Evolutionary conservation across 2,888 invertebrate genomes (phyloP).

Genomic region (Eupithecia subfuscata): DNA sequence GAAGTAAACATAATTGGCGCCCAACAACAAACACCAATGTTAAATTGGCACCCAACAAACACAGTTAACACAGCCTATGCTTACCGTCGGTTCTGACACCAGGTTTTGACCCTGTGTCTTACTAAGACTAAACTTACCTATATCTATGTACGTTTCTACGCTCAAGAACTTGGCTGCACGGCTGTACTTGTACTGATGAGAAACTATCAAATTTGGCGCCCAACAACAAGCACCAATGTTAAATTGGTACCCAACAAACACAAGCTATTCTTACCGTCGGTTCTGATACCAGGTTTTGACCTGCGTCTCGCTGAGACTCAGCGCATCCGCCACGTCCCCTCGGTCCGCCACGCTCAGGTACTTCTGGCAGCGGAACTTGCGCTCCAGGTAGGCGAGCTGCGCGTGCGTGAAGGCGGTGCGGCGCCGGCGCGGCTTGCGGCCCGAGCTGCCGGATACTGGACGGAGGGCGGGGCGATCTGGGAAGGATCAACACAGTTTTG

Average conservation of each 20-base stretch:
- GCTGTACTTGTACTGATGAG: too few relatives aligned
- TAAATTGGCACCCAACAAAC: too few relatives aligned
- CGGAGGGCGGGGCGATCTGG: slow-evolving; percentile 63
- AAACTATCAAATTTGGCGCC: slow-evolving; percentile 15
- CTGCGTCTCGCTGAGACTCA: slow-evolving; percentile 96
- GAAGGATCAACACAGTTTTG: slow-evolving; percentile 11
- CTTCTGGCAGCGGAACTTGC: slow-evolving; percentile 97
- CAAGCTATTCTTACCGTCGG: slow-evolving; percentile 85
- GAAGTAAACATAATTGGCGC: too few relatives aligned
- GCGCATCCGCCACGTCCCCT: slow-evolving; percentile 95
- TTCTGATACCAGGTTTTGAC: slow-evolving; percentile 98
- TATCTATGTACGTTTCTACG: too few relatives aligned
- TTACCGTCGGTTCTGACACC: too few relatives aligned
- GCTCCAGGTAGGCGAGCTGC: slow-evolving; percentile 94
- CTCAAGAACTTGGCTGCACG: too few relatives aligned
- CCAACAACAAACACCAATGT: too few relatives aligned
- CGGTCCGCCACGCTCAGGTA: slow-evolving; percentile 97
- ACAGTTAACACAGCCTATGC: too few relatives aligned
- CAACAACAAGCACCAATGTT: slow-evolving; percentile 7
- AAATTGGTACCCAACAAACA: neutral
- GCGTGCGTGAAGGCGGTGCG: slow-evolving; percentile 97
- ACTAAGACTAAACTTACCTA: too few relatives aligned
- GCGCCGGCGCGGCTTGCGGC: slow-evolving; percentile 91
- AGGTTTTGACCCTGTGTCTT: too few relatives aligned
- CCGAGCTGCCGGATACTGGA: slow-evolving; percentile 66